Evolutionary conservation across 2,113 vertebrate species (phyloP), one percentile per base, ranked within the genome.

Genomic region (Macquaria ambigua): DNA sequence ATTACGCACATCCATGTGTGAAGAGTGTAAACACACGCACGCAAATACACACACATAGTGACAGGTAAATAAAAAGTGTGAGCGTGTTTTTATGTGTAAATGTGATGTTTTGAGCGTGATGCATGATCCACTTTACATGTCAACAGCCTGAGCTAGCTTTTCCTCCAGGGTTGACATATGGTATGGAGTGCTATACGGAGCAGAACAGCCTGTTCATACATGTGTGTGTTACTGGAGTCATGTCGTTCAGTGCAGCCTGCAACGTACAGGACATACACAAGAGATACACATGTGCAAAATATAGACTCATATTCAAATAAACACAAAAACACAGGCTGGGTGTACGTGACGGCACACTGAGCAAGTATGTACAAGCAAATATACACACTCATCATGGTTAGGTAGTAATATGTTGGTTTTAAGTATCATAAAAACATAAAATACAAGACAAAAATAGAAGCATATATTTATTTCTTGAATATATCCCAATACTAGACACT

Each of bases 101-200:
- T 50, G 71, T 73, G 74, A 74, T 75, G 56, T 74, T 68, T 46
- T 3, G 14, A 69, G 39, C 48, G 53, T 37, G n/a, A 63, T 52
- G 48, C 56, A 23, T 21, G 15, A 14, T 41, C 16, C 15, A 23
- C 28, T 78, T 82, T 52, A 66, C 48, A 74, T 59, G 52, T 67
- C 68, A 78, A 82, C 83, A 90, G 84, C 52, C 72, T 76, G 81
- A 72, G 41, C 15, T 75, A 25, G 71, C 73, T 58, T 48, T 68
- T 89, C 56, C 83, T 82, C 66, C 64, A 73, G 73, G 77, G 85
- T 63, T 86, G 75, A 91, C 91, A 92, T 93, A 93, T 93, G 92
- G 90, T 89, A 67, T 82, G 71, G 58, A 66, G 74, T 59, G 73
- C 85, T 91, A 86, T 90, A 82, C 62, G 83, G 70, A 46, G 79